A percentile compares a stretch with the other conserved stretches of the same genome.
Conservation (phyloP, 2,113 vertebrate species). For the Xenopus laevis region DNA sequence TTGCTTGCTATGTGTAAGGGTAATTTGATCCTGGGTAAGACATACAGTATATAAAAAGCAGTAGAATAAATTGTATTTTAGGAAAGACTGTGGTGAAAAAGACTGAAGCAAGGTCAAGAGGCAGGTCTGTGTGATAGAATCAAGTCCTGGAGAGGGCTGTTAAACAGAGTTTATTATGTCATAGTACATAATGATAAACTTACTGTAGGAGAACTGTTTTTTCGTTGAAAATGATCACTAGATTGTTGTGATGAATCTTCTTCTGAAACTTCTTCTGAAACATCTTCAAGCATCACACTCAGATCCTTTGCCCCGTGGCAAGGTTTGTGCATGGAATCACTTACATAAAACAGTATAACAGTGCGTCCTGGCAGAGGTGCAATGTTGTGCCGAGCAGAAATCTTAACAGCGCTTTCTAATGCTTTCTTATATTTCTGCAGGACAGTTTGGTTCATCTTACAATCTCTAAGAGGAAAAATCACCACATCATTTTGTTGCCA, state of each 20-base stretch:
- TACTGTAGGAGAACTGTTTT: background rate
- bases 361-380: slow-evolving; percentile 77
- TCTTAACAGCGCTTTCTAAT: slow-evolving; percentile 72
- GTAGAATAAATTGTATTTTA: no score
- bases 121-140: no score
- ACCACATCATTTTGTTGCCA: background rate
- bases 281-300: slow-evolving; percentile 45
- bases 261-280: background rate
- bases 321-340: accelerated
- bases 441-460: slow-evolving; percentile 48
- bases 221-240: background rate
- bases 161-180: no score
- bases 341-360: slow-evolving; percentile 53
- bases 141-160: no score
- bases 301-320: slow-evolving; percentile 52
- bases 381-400: slow-evolving; percentile 75
- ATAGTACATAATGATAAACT: background rate
- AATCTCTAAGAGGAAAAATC: slow-evolving; percentile 51
- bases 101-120: no score
- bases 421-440: slow-evolving; percentile 71
- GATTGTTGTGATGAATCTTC: background rate
- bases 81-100: no score
- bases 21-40: no score
- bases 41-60: no score
- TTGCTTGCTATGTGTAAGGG: no score